A percentile compares a stretch with the other conserved stretches of the same genome.
Evolutionary conservation across 2,113 vertebrate genomes (phyloP).

Genomic region (Lutjanus erythropterus): DNA sequence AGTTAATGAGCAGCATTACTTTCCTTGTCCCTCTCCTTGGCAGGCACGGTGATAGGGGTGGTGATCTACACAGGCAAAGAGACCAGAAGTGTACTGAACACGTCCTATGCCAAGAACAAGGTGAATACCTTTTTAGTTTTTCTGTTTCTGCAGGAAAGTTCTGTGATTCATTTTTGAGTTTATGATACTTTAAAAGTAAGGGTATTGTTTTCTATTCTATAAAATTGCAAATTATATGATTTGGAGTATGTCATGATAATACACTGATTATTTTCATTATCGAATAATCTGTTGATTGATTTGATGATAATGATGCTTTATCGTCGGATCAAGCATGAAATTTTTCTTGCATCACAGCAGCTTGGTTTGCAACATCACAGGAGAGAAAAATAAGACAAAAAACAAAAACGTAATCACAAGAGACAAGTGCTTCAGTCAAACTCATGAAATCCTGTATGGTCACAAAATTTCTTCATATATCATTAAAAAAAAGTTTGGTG

Average conservation of each 20-base stretch:
- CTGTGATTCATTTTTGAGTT: background rate
- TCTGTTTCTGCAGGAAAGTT: background rate
- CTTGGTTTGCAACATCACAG: too few relatives aligned
- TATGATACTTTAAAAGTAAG: background rate
- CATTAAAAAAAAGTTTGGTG: background rate
- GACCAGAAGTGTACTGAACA: constrained; percentile 97
- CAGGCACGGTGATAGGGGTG: constrained; percentile 98
- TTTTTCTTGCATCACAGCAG: too few relatives aligned
- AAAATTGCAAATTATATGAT: background rate
- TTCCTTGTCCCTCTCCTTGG: constrained; percentile 76
- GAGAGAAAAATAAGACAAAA: too few relatives aligned
- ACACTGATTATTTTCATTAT: background rate
- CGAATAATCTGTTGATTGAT: background rate
- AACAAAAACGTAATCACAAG: too few relatives aligned
- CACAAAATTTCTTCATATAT: background rate
- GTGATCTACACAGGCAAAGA: constrained; percentile 99
- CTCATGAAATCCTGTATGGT: too few relatives aligned
- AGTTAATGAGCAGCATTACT: constrained; percentile 75
- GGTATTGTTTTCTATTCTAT: background rate
- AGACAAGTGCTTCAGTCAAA: too few relatives aligned
- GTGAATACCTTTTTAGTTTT: constrained; percentile 72
- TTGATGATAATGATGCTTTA: too few relatives aligned
- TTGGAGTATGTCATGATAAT: background rate
- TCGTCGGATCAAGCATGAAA: too few relatives aligned
- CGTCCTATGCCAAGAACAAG: constrained; percentile 97